Conservation (phyloP, 2,888 invertebrate genomes). For the Andrena chrysosceles region DNA sequence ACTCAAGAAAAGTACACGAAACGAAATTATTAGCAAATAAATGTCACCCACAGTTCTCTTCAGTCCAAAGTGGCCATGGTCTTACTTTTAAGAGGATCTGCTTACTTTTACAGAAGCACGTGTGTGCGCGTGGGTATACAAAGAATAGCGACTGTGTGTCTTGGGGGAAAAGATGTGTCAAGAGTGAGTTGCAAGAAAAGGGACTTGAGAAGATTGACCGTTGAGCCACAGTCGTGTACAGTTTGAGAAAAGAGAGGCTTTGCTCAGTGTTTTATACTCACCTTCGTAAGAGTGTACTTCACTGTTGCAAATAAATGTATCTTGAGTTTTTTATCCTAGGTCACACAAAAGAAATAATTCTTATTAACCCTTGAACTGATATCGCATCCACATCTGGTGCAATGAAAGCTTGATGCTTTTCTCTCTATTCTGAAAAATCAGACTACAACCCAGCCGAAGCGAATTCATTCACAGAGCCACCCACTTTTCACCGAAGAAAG, state of each 20-base stretch:
- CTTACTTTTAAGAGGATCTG: conserved; percentile 20
- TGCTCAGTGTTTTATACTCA: conserved; percentile 11
- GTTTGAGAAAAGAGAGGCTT: conserved; percentile 6
- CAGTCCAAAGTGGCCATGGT: neutral
- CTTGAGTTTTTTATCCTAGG: neutral
- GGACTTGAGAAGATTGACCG: conserved; percentile 26
- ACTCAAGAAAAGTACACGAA: neutral
- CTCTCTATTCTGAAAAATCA: neutral
- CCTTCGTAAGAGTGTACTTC: neutral
- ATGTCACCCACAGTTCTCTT: neutral
- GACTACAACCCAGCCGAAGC: neutral
- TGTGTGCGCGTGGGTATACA: neutral
- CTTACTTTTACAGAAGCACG: neutral
- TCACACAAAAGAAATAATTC: neutral
- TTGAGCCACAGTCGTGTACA: neutral
- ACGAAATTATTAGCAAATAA: neutral
- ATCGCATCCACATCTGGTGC: neutral
- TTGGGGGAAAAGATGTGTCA: conserved; percentile 10
- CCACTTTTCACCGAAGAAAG: neutral
- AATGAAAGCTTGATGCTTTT: neutral
- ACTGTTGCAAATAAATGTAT: neutral
- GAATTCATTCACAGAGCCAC: neutral
- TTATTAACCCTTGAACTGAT: neutral
- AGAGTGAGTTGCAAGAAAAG: conserved; percentile 12
- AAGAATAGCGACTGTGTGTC: neutral